Evolutionary conservation across 2,113 vertebrate species (phyloP).

Genomic region (Gymnogyps californianus): DNA sequence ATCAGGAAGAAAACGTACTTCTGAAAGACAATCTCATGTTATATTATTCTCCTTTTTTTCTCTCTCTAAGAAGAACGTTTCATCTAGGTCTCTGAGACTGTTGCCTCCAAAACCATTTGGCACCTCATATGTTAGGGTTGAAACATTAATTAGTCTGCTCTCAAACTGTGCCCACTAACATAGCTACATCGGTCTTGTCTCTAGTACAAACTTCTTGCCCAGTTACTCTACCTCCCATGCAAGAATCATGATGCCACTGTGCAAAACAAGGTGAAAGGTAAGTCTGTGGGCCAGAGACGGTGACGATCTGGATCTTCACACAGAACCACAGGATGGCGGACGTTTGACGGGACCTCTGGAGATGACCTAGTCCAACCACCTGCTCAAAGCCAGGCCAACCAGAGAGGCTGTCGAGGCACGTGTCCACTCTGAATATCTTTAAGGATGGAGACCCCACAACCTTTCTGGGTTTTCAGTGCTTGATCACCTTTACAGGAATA

Average conservation of each 20-base stretch:
- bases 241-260: background rate
- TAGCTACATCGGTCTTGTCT: background rate
- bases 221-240: background rate
- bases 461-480: background rate
- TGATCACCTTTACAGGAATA: background rate
- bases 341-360: background rate
- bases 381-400: background rate
- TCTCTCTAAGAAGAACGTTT: background rate
- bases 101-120: background rate
- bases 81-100: background rate
- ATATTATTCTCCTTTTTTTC: background rate
- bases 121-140: background rate
- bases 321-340: background rate
- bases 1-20: background rate
- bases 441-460: background rate
- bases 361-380: background rate
- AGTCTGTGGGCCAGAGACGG: background rate
- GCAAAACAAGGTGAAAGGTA: background rate
- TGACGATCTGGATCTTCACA: background rate
- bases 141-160: background rate
- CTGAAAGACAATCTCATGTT: background rate
- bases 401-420: background rate
- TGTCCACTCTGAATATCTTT: background rate
- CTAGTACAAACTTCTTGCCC: background rate
- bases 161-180: background rate